Evolutionary conservation across 1,140 invertebrate species (phyloP).

Genomic region (Ceratina japonica): DNA sequence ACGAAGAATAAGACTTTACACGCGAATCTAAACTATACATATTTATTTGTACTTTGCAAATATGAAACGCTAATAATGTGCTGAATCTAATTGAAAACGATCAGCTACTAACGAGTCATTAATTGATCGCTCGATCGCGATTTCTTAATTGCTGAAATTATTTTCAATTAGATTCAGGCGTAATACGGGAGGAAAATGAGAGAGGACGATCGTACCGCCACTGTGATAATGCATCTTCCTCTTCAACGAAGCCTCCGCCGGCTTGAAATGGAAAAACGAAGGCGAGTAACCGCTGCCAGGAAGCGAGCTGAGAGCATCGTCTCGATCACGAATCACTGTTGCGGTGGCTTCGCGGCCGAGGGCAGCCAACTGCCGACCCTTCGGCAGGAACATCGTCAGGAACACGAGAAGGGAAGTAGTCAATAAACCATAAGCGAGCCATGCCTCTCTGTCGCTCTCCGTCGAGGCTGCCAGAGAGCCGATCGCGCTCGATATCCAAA

Average conservation of each 20-base stretch:
- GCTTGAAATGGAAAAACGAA: conserved; percentile 95
- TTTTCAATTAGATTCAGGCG: neutral
- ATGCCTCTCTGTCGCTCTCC: conserved; percentile 90
- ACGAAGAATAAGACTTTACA: neutral
- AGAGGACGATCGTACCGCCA: conserved; percentile 60
- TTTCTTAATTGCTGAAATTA: neutral
- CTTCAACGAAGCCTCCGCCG: conserved; percentile 86
- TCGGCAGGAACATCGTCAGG: conserved; percentile 95
- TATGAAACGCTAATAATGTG: too few relatives aligned
- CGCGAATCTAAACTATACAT: neutral
- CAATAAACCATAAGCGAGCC: conserved; percentile 92
- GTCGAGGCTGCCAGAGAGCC: conserved; percentile 83
- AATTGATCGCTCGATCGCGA: neutral
- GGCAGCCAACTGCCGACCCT: conserved; percentile 93
- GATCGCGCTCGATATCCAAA: conserved; percentile 89
- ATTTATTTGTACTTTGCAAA: too few relatives aligned
- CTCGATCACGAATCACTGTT: conserved; percentile 75
- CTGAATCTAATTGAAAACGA: too few relatives aligned
- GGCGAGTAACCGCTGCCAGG: conserved; percentile 92
- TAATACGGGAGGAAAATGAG: neutral
- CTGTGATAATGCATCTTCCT: conserved; percentile 79
- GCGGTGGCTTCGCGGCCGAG: conserved; percentile 86
- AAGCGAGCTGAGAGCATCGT: conserved; percentile 84
- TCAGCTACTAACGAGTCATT: neutral
- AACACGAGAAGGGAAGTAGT: conserved; percentile 91